Percentiles rank a stretch among this genome's conserved stretches.
Evolutionary conservation across 2,888 invertebrate genomes (phyloP).

Genomic region (Schizotus pectinicornis): DNA sequence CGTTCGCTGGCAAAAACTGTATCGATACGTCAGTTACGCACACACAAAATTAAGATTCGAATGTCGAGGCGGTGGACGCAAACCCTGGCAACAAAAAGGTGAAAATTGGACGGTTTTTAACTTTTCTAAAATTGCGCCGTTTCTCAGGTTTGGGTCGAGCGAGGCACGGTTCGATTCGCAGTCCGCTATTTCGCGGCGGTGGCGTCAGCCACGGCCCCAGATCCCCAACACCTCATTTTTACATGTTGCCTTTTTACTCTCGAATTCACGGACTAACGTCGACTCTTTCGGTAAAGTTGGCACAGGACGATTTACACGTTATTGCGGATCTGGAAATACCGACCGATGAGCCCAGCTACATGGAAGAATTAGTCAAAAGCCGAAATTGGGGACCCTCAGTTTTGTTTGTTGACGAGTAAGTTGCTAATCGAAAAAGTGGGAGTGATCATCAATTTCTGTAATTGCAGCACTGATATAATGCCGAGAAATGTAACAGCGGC

Average conservation of each 20-base stretch:
- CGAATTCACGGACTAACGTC: constrained; percentile 83
- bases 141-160: constrained; percentile 72
- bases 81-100: constrained; percentile 98
- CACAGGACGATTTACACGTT: constrained; percentile 94
- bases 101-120: too few species aligned
- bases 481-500: constrained; percentile 88
- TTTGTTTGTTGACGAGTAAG: constrained; percentile 90
- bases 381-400: constrained; percentile 97
- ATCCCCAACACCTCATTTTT: constrained; percentile 89
- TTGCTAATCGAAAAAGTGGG: constrained; percentile 52
- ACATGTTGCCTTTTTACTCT: constrained; percentile 84
- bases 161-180: constrained; percentile 90
- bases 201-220: constrained; percentile 90
- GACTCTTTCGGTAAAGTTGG: constrained; percentile 87
- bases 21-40: constrained; percentile 81
- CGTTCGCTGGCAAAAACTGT: constrained; percentile 83
- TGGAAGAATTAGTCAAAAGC: constrained; percentile 79
- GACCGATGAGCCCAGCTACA: constrained; percentile 76
- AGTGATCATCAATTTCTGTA: constrained; percentile 1
- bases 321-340: constrained; percentile 88
- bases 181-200: constrained; percentile 85
- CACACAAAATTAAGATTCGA: constrained; percentile 83
- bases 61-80: constrained; percentile 85
- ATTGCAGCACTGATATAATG: constrained; percentile 80
- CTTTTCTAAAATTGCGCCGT: too few species aligned